These are phyloP conservation scores for Nysson spinosus DNA, from an alignment of 2,888 invertebrate genomes.

Conservation along the genomic window DNA sequence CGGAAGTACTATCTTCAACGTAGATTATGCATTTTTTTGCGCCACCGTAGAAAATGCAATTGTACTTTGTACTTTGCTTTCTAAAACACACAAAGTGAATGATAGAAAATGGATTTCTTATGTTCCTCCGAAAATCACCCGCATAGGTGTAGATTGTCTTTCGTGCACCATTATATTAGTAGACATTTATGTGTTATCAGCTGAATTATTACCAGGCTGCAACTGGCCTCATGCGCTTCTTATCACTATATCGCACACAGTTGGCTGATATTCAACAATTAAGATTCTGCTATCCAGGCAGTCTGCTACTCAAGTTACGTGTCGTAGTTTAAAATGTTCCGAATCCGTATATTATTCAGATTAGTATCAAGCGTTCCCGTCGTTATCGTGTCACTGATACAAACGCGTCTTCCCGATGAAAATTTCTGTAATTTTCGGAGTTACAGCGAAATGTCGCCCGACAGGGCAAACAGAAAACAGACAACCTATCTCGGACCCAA, in stretches of 20 bases:
- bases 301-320: conserved; percentile 1
- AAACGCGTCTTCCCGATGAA: too few species aligned
- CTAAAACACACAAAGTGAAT: too few species aligned
- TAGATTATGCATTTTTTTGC: too few species aligned
- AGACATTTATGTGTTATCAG: conserved; percentile 30
- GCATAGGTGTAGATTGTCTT: conserved; percentile 1
- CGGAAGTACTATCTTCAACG: too few species aligned
- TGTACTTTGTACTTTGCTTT: too few species aligned
- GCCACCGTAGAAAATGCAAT: too few species aligned
- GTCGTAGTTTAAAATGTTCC: background rate
- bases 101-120: background rate
- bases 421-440: too few species aligned
- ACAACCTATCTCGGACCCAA: too few species aligned
- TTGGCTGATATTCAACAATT: conserved; percentile 27
- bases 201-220: conserved; percentile 35
- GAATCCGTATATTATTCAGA: background rate
- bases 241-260: conserved; percentile 23
- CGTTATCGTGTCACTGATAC: too few species aligned
- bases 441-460: too few species aligned
- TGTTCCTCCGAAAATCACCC: conserved; percentile 6
- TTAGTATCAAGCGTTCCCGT: too few species aligned
- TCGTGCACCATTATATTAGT: background rate
- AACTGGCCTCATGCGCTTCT: conserved; percentile 17
- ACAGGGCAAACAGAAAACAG: too few species aligned
- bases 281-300: conserved; percentile 9